Evolutionary conservation across 2,888 invertebrate species (phyloP), one percentile per base, ranked within the genome.

Genomic region (Holacanthella duospinosa): DNA sequence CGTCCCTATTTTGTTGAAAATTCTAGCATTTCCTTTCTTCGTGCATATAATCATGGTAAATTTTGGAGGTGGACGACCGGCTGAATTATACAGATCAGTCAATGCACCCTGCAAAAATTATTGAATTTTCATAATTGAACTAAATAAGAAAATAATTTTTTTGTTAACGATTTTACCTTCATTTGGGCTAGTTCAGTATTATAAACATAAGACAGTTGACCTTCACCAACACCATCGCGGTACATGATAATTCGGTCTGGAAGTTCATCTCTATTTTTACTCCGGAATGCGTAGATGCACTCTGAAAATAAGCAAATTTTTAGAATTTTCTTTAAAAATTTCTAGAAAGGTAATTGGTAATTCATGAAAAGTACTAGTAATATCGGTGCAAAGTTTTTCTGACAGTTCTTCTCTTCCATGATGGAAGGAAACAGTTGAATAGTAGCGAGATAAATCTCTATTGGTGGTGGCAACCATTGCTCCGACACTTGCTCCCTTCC

Each of bases 211-310:
- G 59, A 26, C 27, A 70, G 44, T 21, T 70, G 67, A 0, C 70
- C 70, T 27, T 70, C 67, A 0, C 70, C 67, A 1, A 68, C 68
- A 1, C 70, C 70, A 53, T 70, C 70, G 0, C 70, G 29, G 53
- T 60, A 70, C 29, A 70, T 56, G 43, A 70, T 63, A 3, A 70
- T 65, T 21, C 70, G 82, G 0, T 81, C 79, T 0, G 95, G 95
- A 1, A 79, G 70, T 0, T 71, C 28, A 3, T 58, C 65, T 27
- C 83, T 80, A 68, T 81, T 81, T 0, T 75, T 56, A 2, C 80
- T 77, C 1, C 79, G 77, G 75, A 82, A 89, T 65, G 78, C 77
- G 19, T 77, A 75, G 12, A 84, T 77, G 0, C 83, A 82, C 64
- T 80, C 78, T 73, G 74, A 67, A 64, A 56, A 25, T 3, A 61